Evolutionary conservation across 2,797 vertebrate genomes (phyloP).

Genomic region (Lophius americanus): DNA sequence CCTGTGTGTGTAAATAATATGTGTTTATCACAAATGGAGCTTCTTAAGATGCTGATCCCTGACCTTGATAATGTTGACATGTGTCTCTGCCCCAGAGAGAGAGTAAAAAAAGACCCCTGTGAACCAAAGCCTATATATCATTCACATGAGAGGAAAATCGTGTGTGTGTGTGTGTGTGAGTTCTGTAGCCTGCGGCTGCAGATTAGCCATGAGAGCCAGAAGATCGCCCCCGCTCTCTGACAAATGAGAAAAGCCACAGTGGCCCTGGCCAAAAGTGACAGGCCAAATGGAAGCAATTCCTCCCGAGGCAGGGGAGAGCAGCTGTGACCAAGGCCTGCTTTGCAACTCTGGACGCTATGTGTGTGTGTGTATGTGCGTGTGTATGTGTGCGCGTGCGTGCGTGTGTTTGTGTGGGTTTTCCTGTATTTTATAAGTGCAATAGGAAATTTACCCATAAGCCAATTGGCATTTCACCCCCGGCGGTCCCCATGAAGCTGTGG

Average conservation of each 20-base stretch:
- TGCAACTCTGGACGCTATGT: constrained; percentile 63
- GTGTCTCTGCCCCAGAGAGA: constrained; percentile 38
- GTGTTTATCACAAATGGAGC: constrained; percentile 19
- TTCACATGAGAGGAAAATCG: constrained; percentile 50
- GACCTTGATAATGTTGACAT: constrained; percentile 51
- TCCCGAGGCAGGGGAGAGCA: constrained; percentile 82
- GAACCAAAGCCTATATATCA: constrained; percentile 61
- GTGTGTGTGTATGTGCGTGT: constrained; percentile 16
- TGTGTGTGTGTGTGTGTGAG: constrained; percentile 34
- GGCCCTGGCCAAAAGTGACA: constrained; percentile 79
- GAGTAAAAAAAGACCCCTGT: constrained; percentile 63
- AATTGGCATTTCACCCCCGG: constrained; percentile 75
- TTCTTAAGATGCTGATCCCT: constrained; percentile 25
- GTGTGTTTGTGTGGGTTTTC: constrained; percentile 19
- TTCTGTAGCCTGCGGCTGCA: constrained; percentile 70
- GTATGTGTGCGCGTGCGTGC: constrained; percentile 6
- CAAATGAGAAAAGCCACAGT: constrained; percentile 87
- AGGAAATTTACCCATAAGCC: constrained; percentile 68
- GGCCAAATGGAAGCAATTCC: constrained; percentile 89
- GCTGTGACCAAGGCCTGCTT: constrained; percentile 80
- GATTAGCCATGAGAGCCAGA: constrained; percentile 79
- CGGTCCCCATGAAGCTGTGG: constrained; percentile 59
- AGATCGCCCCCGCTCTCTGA: constrained; percentile 78
- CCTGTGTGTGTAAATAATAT: constrained; percentile 18
- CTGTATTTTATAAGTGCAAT: constrained; percentile 14